Evolutionary conservation across 1,140 invertebrate species (phyloP).

Genomic region (Lasioglossum albipes): DNA sequence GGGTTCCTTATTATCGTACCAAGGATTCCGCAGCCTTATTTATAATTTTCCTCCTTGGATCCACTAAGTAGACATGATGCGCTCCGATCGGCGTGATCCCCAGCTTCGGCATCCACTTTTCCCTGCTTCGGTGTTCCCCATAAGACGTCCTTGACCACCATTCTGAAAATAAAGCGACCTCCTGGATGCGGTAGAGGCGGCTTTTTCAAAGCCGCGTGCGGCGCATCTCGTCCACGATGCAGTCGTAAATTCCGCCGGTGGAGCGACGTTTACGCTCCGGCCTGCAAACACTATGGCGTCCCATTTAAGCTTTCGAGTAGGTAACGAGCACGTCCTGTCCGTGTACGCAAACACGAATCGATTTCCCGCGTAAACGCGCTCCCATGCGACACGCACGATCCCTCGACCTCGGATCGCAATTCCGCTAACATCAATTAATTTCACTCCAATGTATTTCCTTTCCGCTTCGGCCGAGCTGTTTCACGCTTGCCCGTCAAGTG

Average conservation of each 20-base stretch:
- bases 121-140: not conserved
- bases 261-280: conserved; percentile 14
- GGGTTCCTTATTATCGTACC: not conserved
- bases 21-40: not conserved
- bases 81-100: not conserved
- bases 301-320: conserved; percentile 5
- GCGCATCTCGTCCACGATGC: not conserved
- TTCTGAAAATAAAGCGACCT: conserved; percentile 17
- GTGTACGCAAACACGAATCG: conserved; percentile 22
- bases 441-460: conserved; percentile 14
- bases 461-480: not conserved
- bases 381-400: not conserved
- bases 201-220: not conserved
- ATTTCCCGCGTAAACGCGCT: conserved; percentile 24
- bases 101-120: not conserved
- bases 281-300: conserved; percentile 19
- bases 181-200: not conserved
- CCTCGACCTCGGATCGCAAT: not conserved
- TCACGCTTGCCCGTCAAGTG: not conserved
- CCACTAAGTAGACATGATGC: not conserved
- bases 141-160: conserved; percentile 5
- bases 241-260: not conserved
- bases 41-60: not conserved
- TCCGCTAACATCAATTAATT: conserved; percentile 33
- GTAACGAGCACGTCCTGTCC: conserved; percentile 36